phyloP scores from a whole-genome alignment of 2,797 vertebrate genomes.

The Sebastes hopkinsi region DNA sequence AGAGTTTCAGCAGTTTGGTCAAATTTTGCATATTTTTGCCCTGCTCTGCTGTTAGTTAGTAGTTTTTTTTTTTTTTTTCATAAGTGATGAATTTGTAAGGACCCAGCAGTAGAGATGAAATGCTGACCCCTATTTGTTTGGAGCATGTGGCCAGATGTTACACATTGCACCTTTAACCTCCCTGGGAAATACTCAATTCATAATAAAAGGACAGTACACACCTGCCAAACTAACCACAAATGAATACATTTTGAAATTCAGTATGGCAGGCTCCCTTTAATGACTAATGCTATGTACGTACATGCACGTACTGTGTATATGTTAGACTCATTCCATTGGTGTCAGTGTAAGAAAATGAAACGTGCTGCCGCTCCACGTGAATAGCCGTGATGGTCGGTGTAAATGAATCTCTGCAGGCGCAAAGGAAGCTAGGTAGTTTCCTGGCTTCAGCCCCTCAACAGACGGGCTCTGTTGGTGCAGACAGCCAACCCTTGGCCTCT shows the following conservation, averaged over 20 bases:
- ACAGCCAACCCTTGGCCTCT: slow-evolving; percentile 62
- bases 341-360: slow-evolving; percentile 14
- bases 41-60: neutral
- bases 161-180: neutral
- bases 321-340: neutral
- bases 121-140: neutral
- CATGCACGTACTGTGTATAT: neutral
- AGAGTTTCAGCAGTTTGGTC: neutral
- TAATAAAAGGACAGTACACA: neutral
- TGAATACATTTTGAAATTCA: neutral
- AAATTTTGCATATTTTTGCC: neutral
- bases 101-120: neutral
- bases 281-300: neutral
- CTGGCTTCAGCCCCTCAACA: slow-evolving; percentile 72
- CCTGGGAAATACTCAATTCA: neutral
- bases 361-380: slow-evolving; percentile 33
- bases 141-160: neutral
- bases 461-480: slow-evolving; percentile 75
- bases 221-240: neutral
- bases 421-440: slow-evolving; percentile 74
- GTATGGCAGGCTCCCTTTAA: neutral
- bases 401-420: slow-evolving; percentile 68
- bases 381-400: slow-evolving; percentile 62
- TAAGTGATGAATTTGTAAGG: neutral
- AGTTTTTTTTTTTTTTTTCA: neutral